Evolutionary conservation across 2,113 vertebrate genomes (phyloP), one percentile per base, ranked within the genome.

Genomic region (Cochlearius cochlearius): DNA sequence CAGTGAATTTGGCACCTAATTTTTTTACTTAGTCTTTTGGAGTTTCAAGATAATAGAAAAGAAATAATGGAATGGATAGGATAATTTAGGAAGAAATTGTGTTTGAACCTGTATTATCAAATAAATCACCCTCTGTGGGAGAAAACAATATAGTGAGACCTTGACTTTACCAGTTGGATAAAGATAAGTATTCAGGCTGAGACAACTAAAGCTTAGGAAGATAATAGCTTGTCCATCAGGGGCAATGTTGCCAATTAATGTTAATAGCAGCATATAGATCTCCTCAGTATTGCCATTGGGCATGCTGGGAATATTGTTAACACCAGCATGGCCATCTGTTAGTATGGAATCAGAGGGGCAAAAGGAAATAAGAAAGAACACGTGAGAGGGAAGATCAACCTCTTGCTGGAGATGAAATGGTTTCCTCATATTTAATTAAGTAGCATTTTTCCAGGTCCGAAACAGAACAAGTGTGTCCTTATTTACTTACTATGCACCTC

Each of bases 1-100:
- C 66, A 94, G 73, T 98, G 96, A 97, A 95, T 93, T 94, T 97
- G 94, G 62, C 89, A 95, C 34, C 34, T 98, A 90, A 97, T 97
- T 76, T 96, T 98, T 97, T 97, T 94, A 92, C 67, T 81, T 86
- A 78, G 64, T 86, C 58, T 91, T 95, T 92, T 74, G 56, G 90
- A 86, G 71, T 89, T 92, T 95, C 58, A 47, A 86, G 96, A 83
- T 95, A 98, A 97, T 96, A 90, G 91, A 96, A 96, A 91, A 75
- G 86, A 81, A 98, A 96, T 96, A 97, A 98, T 95, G 72, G 91
- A 96, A 94, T 94, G 23, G 84, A 97, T 97, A 96, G 86, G 68
- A 95, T 97, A 96, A 98, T 97, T 98, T 97, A 92, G 77, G 92
- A 95, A 98, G 84, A 98, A 96, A 97, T 95, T 96, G 93, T 95